These are phyloP conservation scores for Urocitellus parryii DNA, from an alignment of 2,113 vertebrate species.

Conservation along the genomic window DNA sequence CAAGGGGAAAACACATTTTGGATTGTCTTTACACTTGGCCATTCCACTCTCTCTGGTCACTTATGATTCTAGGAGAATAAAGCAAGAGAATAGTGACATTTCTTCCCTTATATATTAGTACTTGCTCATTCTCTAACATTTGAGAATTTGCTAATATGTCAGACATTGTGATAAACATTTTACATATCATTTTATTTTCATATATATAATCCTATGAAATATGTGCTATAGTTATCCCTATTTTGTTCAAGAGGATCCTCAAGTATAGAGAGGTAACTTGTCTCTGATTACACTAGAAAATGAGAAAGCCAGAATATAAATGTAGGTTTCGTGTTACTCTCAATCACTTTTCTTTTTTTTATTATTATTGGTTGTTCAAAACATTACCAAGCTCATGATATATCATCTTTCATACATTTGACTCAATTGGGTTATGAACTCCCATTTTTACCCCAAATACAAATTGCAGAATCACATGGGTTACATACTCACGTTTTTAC, in stretches of 20 bases:
- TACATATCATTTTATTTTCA: neutral
- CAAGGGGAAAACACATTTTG: neutral
- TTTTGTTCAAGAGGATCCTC: neutral
- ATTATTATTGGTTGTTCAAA: too few species aligned
- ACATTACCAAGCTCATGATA: too few species aligned
- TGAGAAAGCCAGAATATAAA: neutral
- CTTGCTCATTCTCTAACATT: neutral
- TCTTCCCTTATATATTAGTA: neutral
- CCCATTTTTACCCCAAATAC: too few species aligned
- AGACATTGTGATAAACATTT: neutral
- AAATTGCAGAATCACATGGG: too few species aligned
- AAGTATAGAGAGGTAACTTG: conserved; percentile 38
- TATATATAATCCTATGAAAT: neutral
- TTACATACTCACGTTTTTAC: too few species aligned
- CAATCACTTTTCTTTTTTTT: neutral
- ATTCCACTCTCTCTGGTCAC: neutral
- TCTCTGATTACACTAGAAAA: neutral
- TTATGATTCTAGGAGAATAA: conserved; percentile 16
- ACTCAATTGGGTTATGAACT: too few species aligned
- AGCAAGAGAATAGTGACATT: neutral
- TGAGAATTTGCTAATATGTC: neutral
- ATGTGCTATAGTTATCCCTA: neutral
- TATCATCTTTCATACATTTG: too few species aligned
- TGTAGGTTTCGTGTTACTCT: neutral
- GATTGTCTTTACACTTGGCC: neutral